These are phyloP conservation scores for Lasioglossum pauxillum DNA, from an alignment of 2,888 invertebrate genomes.

Conservation along the genomic window DNA sequence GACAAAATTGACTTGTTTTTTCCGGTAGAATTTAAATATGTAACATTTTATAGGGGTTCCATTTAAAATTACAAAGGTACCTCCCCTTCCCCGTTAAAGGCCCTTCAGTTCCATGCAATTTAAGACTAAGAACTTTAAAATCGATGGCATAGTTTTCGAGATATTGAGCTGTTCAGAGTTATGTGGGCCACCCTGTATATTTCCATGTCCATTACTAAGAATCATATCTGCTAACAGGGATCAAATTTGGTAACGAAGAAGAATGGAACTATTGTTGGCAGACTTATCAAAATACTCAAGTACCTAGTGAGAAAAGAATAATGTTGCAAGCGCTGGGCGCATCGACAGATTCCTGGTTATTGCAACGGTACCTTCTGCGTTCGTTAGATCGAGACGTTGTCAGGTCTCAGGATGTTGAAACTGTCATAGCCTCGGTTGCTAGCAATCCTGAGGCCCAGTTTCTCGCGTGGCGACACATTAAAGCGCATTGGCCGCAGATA, in stretches of 20 bases:
- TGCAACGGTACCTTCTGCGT: constrained; percentile 92
- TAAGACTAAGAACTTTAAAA: no score
- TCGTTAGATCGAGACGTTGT: constrained; percentile 90
- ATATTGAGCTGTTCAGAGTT: no score
- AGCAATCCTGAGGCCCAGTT: constrained; percentile 89
- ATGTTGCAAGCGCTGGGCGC: constrained; percentile 90
- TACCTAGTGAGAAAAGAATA: constrained; percentile 90
- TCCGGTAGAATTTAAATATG: no score
- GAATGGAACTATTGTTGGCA: constrained; percentile 93
- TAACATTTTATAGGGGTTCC: no score
- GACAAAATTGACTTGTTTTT: no score
- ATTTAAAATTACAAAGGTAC: no score
- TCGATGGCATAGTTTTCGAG: no score
- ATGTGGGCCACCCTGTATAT: no score
- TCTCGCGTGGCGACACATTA: constrained; percentile 90
- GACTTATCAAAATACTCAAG: constrained; percentile 88
- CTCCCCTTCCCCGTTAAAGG: no score
- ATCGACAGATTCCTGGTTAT: constrained; percentile 91
- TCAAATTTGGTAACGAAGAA: constrained; percentile 88
- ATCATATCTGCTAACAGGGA: constrained; percentile 84
- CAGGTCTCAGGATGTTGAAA: constrained; percentile 89
- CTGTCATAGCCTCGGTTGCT: constrained; percentile 90
- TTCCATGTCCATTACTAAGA: not conserved
- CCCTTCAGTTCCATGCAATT: no score
- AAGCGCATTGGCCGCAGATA: constrained; percentile 89